Percentiles rank a stretch among this genome's conserved stretches.
Conservation (phyloP, 2,113 vertebrate genomes). For the Mobula hypostoma region DNA sequence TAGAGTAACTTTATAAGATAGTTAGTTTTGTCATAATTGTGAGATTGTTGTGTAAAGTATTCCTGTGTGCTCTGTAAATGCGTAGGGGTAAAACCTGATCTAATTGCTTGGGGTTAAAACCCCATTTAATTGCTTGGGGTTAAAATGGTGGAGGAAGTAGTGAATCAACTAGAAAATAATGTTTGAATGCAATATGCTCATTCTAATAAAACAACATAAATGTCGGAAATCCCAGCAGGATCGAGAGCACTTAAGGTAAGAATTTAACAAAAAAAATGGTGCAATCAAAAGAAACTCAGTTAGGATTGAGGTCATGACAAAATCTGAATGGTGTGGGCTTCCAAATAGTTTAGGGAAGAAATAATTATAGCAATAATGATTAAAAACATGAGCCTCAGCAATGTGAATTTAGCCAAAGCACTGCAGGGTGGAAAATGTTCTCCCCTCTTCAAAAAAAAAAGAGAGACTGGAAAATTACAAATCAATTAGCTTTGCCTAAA, state of each 20-base stretch:
- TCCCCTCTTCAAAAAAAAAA: neutral
- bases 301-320: neutral
- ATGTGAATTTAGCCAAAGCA: neutral
- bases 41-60: neutral
- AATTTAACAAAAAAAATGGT: neutral
- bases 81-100: neutral
- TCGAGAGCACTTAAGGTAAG: neutral
- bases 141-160: neutral
- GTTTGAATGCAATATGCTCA: neutral
- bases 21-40: neutral
- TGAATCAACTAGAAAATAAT: neutral
- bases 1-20: neutral
- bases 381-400: neutral
- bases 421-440: neutral
- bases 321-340: neutral
- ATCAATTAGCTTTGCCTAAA: neutral
- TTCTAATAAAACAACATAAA: neutral
- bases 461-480: neutral
- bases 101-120: neutral
- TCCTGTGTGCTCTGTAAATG: neutral
- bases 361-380: neutral
- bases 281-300: neutral
- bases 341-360: neutral
- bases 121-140: neutral
- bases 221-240: neutral